phyloP scores from a whole-genome alignment of 2,113 vertebrate genomes.

The Neolamprologus variostigma region DNA sequence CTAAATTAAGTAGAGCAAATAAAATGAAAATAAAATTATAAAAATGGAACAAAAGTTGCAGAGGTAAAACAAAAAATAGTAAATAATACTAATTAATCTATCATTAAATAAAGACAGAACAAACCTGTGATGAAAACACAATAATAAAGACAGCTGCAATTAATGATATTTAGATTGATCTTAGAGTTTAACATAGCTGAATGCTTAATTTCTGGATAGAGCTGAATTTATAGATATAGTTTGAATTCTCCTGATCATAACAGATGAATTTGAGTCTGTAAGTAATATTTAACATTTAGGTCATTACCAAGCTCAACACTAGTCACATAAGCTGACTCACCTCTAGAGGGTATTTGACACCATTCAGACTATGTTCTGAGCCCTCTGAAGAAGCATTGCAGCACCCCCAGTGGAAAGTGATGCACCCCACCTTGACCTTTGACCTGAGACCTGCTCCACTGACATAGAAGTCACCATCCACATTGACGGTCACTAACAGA shows the following conservation, averaged over 20 bases:
- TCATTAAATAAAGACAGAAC: not conserved
- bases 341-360: constrained; percentile 90
- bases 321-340: constrained; percentile 56
- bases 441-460: constrained; percentile 84
- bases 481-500: constrained; percentile 83
- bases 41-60: not conserved
- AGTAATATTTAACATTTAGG: not conserved
- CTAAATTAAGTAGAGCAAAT: not conserved
- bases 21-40: not conserved
- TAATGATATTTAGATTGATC: not conserved
- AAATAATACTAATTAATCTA: not conserved
- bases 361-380: constrained; percentile 91
- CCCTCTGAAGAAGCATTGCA: constrained; percentile 90
- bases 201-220: not conserved
- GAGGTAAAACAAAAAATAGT: not conserved
- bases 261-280: not conserved
- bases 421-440: constrained; percentile 84
- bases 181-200: not conserved
- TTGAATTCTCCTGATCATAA: not conserved
- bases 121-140: not conserved
- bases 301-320: not conserved
- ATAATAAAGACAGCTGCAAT: not conserved
- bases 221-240: not conserved
- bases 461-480: constrained; percentile 85
- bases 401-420: constrained; percentile 95